A percentile compares a stretch with the other conserved stretches of the same genome.
These are phyloP conservation scores for Indicator maculatus DNA, from an alignment of 2,113 vertebrate species.

Conservation along the genomic window DNA sequence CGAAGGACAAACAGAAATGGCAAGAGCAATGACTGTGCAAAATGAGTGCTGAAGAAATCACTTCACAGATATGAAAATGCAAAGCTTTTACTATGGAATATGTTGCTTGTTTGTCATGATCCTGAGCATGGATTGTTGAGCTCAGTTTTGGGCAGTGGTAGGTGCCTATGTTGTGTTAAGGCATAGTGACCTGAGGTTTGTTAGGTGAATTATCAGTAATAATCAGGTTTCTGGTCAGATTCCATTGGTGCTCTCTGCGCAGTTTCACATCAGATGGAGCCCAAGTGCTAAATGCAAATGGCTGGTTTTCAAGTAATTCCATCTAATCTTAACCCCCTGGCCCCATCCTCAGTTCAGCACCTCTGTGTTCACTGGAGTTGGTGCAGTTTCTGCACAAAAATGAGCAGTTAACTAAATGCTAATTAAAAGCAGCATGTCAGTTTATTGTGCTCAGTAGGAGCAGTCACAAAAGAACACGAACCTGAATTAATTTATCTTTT, in stretches of 20 bases:
- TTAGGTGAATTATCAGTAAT: background rate
- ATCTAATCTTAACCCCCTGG: background rate
- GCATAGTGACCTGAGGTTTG: background rate
- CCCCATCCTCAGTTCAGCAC: background rate
- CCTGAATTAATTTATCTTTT: constrained; percentile 47
- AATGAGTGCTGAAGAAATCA: background rate
- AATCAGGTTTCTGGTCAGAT: background rate
- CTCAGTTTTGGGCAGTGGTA: background rate
- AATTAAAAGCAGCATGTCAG: constrained; percentile 65
- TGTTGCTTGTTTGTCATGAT: background rate
- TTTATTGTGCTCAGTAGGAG: constrained; percentile 64
- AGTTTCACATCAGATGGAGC: background rate
- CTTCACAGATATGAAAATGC: background rate
- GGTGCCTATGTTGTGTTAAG: fast-evolving
- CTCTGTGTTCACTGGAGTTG: background rate
- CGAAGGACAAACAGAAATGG: background rate
- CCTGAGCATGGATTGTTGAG: background rate
- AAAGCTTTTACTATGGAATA: background rate
- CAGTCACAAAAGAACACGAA: constrained; percentile 55
- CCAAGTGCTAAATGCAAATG: background rate
- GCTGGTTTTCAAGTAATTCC: background rate
- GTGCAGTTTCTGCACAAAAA: constrained; percentile 28
- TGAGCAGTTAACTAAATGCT: constrained; percentile 60
- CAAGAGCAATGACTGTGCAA: background rate
- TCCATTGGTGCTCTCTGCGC: background rate